Evolutionary conservation across 2,113 vertebrate species (phyloP), one percentile per base, ranked within the genome.

Genomic region (Misgurnus mizolepis): DNA sequence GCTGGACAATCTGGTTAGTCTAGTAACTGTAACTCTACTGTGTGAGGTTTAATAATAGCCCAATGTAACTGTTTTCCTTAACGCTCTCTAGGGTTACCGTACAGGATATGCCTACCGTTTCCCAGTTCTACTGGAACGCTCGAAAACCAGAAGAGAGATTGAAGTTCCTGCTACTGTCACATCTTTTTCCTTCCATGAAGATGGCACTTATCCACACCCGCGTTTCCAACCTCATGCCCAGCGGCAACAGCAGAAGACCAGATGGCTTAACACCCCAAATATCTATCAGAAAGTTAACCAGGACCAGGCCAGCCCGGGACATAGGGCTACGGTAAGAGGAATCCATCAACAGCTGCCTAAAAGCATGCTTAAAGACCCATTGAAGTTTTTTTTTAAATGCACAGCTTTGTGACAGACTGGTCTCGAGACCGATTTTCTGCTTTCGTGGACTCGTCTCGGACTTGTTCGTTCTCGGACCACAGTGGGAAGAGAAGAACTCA

Each of bases 221-320:
- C 86, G 92, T 0, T 93, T 95, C 86, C 92, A 95, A 27, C 96
- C 95, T 11, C 95, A 97, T 0, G 93, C 95, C 53, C 97, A 98
- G 86, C 95, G 95, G 34, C 98, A 98, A 82, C 98, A 99, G 91
- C 96, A 99, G 90, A 97, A 96, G 90, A 98, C 96, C 0, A 92
- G 98, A 14, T 99, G 98, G 98, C 95, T 99, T 81, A 99, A 99
- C 90, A 98, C 97, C 0, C 98, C 98, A 64, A 99, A 99, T 90
- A 94, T 93, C 84, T 99, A 99, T 92, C 93, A 95, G 82, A 94
- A 95, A 77, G 94, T 99, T 89, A 97, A 86, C 17, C 94, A 96
- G 85, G 94, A 95, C 0, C 93, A 95, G 56, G 89, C 94, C 40
- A 90, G 92, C 82, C 95, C 94, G 0, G 92, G 94, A 50, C 93